Evolutionary conservation across 1,140 invertebrate genomes (phyloP), one percentile per base, ranked within the genome.

Genomic region (Hyles vespertilio): DNA sequence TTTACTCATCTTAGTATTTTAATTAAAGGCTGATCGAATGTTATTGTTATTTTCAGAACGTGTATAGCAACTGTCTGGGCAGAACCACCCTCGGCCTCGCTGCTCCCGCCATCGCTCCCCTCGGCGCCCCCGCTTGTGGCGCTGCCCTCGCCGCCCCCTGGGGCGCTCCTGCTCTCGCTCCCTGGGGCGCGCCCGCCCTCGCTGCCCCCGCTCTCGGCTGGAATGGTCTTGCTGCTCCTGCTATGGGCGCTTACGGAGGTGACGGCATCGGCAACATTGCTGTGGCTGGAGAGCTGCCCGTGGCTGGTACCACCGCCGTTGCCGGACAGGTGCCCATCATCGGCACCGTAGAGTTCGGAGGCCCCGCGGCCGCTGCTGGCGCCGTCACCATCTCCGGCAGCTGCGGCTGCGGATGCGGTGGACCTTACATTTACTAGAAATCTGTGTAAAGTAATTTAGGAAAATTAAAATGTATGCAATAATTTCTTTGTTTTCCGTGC

Each of bases 231-330:
- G 22, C 22, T 22, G 22, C 22, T 22, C 22, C 22, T 22, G 22
- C 22, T 22, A 22, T 22, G 22, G 22, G 22, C n/a, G 57, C 45
- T 22, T 56, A 56, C 45, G 54, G 54, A 34, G 58, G 58, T 1
- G n/a, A 44, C 2, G 58, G 58, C 40, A 32, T 50, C 51, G 59
- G 59, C 8, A 52, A 61, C 36, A 11, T 61, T 3, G 47, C 52
- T 3, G 47, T 61, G 3, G 47, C 32, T 5, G 59, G 59, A 8
- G 52, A 61, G 47, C 48, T 58, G 45, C 53, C 59, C 53, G 59
- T 61, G 3, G 53, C 44, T 12, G 54, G 54, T 56, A 34, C 45
- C 45, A 48, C 54, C 32, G 54, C 34, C 32, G 44, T 56, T 8
- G 54, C 32, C 9, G 54, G 54, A 32, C 54, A 34, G 22, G 44